Evolutionary conservation across 1,140 invertebrate genomes (phyloP).

Genomic region (Gonioctena quinquepunctata): DNA sequence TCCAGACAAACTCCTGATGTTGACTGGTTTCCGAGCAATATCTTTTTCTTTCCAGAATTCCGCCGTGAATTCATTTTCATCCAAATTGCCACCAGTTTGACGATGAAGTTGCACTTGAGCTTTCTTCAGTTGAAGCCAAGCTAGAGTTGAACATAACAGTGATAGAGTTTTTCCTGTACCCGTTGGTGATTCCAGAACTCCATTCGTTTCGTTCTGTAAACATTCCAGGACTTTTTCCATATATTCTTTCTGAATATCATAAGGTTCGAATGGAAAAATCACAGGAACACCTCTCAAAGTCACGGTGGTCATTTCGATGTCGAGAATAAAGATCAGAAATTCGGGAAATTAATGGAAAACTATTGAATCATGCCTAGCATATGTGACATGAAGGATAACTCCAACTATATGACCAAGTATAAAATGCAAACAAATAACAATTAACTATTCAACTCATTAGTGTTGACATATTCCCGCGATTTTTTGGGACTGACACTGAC

Average conservation of each 20-base stretch:
- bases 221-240: slow-evolving; percentile 93
- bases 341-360: no score
- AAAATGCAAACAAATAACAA: no score
- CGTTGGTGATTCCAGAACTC: slow-evolving; percentile 93
- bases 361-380: no score
- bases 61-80: not conserved
- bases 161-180: slow-evolving; percentile 97
- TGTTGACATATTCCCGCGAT: no score
- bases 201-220: slow-evolving; percentile 83
- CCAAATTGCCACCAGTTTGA: not conserved
- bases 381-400: no score
- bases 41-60: not conserved
- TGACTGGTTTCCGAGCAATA: not conserved
- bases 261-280: slow-evolving; percentile 94
- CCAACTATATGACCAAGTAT: no score
- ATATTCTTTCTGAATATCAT: slow-evolving; percentile 87
- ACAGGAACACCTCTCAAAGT: slow-evolving; percentile 77
- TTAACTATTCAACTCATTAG: no score
- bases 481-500: no score
- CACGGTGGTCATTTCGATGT: slow-evolving; percentile 62
- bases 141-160: slow-evolving; percentile 88
- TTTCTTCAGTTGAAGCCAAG: slow-evolving; percentile 86
- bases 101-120: slow-evolving; percentile 59
- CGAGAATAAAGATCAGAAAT: no score
- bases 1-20: slow-evolving; percentile 50